phyloP scores from a whole-genome alignment of 2,888 invertebrate genomes.

The Stomorhina lunata region DNA sequence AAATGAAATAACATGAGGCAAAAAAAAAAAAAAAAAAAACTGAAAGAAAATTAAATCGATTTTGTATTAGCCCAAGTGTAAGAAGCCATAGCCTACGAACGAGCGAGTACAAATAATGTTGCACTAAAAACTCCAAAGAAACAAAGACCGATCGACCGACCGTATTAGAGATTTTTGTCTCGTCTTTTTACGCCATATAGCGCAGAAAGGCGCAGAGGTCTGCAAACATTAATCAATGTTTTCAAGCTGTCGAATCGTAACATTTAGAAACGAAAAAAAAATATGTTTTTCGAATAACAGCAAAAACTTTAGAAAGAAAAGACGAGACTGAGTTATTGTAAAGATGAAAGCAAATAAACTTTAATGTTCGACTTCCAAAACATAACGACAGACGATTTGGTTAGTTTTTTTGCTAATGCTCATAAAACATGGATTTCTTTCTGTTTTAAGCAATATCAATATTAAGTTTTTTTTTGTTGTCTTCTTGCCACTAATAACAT shows the following conservation, averaged over 20 bases:
- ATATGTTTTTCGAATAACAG: no score
- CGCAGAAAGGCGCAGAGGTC: no score
- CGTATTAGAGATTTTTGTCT: slow-evolving; percentile 30
- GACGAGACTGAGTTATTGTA: slow-evolving; percentile 50
- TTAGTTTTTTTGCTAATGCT: neutral
- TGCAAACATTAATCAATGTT: slow-evolving; percentile 65
- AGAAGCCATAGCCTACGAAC: no score
- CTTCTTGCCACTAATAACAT: slow-evolving; percentile 1
- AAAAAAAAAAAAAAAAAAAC: neutral
- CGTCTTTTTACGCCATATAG: slow-evolving; percentile 38
- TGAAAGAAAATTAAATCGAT: neutral
- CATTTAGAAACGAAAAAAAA: slow-evolving; percentile 33
- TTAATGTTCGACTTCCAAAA: slow-evolving; percentile 15
- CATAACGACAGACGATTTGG: neutral
- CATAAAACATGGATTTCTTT: neutral
- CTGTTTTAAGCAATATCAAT: slow-evolving; percentile 16
- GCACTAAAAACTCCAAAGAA: slow-evolving; percentile 39
- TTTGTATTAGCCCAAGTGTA: slow-evolving; percentile 55
- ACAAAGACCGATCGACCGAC: slow-evolving; percentile 33
- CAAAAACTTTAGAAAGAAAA: slow-evolving; percentile 32
- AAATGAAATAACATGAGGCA: slow-evolving; percentile 26
- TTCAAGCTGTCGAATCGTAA: slow-evolving; percentile 61
- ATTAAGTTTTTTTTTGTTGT: slow-evolving; percentile 32
- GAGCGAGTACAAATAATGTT: slow-evolving; percentile 63
- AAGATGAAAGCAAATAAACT: slow-evolving; percentile 42